Evolutionary conservation across 1,140 invertebrate species (phyloP).

Genomic region (Drosophila tristis): DNA sequence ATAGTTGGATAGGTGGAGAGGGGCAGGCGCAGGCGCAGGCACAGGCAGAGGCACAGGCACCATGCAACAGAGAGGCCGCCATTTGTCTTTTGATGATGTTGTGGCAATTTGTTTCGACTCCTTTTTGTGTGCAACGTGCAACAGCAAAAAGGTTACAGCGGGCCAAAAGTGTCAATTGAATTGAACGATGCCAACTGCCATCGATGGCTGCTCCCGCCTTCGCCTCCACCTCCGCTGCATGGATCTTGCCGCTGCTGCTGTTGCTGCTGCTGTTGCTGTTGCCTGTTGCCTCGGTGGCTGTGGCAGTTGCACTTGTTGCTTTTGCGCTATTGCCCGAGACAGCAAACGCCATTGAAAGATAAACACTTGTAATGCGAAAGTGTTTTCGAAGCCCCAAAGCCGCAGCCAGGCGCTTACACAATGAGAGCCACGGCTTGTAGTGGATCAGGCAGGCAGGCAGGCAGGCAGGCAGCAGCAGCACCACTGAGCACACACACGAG

Average conservation of each 20-base stretch:
- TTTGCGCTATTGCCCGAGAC: constrained; percentile 2
- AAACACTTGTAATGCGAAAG: constrained; percentile 82
- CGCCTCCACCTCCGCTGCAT: constrained; percentile 10
- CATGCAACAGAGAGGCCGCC: constrained; percentile 25
- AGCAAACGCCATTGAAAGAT: constrained; percentile 56
- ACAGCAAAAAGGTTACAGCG: constrained; percentile 65
- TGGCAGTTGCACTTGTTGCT: constrained; percentile 31
- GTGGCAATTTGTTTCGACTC: constrained; percentile 46
- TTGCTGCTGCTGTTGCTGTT: neutral
- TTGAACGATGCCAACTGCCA: constrained; percentile 47
- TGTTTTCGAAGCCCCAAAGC: constrained; percentile 58
- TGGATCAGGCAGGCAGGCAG: constrained; percentile 7
- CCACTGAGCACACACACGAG: constrained; percentile 54
- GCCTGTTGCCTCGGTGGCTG: neutral
- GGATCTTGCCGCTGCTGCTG: constrained; percentile 1
- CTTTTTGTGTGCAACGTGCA: constrained; percentile 32
- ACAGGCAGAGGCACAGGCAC: too few relatives aligned
- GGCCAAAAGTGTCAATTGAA: constrained; percentile 76
- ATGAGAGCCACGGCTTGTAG: constrained; percentile 36
- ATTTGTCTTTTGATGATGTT: constrained; percentile 60
- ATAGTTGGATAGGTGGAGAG: too few relatives aligned
- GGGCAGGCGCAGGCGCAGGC: too few relatives aligned
- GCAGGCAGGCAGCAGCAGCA: constrained; percentile 23
- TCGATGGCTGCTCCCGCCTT: constrained; percentile 10
- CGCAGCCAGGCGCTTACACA: constrained; percentile 53